Percentiles rank a stretch among this genome's conserved stretches.
Evolutionary conservation across 2,888 invertebrate species (phyloP).

Genomic region (Hypolimnas misippus): DNA sequence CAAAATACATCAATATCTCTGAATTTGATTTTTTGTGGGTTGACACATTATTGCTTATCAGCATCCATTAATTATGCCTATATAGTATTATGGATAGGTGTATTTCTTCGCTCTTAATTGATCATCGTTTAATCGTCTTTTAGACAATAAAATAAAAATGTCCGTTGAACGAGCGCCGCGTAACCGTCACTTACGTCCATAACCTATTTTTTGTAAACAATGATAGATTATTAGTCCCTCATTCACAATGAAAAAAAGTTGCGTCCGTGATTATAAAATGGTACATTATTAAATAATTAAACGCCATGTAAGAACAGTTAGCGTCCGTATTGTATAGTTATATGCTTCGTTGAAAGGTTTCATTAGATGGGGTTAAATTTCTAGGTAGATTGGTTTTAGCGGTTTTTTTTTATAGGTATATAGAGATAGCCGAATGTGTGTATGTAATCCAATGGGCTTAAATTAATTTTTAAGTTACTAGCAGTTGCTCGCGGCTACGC

Average conservation of each 20-base stretch:
- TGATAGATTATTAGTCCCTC: constrained; percentile 12
- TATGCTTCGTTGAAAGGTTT: constrained; percentile 2
- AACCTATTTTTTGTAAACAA: constrained; percentile 29
- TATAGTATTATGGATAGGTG: not conserved
- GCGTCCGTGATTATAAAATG: constrained; percentile 31
- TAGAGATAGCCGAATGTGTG: too few species aligned
- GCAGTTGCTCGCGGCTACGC: too few species aligned
- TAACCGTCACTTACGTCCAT: constrained; percentile 1
- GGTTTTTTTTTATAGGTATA: too few species aligned
- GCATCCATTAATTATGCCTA: too few species aligned
- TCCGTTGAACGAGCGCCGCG: not conserved
- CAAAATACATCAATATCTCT: too few species aligned
- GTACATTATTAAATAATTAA: constrained; percentile 55
- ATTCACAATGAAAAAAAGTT: constrained; percentile 12
- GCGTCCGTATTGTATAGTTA: constrained; percentile 15
- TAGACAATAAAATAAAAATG: not conserved
- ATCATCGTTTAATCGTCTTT: not conserved
- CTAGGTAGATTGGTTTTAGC: not conserved
- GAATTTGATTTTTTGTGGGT: too few species aligned
- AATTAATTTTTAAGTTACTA: too few species aligned
- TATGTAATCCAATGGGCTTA: too few species aligned
- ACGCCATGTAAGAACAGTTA: constrained; percentile 29
- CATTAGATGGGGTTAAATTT: not conserved
- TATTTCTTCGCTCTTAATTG: not conserved
- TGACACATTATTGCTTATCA: too few species aligned